phyloP scores from a whole-genome alignment of 2,888 invertebrate species.

The Frankliniella fusca region DNA sequence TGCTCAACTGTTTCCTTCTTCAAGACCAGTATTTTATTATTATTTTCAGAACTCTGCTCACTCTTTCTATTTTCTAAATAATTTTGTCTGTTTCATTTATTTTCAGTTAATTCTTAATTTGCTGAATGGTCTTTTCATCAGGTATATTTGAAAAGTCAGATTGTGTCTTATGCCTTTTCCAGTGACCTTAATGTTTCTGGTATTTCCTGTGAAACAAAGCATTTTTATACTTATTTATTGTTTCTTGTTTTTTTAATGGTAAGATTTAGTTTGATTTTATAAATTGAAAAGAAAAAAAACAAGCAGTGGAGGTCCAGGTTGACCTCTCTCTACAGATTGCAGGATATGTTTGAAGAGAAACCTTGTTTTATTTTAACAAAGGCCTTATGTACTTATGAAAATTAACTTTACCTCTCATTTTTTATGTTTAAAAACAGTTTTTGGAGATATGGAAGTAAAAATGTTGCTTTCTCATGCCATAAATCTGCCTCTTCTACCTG shows the following conservation, averaged over 20 bases:
- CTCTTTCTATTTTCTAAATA: no score
- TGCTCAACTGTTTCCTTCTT: background rate
- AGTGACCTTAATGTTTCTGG: background rate
- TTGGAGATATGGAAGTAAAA: constrained; percentile 2
- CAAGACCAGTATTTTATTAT: background rate
- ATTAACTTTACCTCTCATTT: background rate
- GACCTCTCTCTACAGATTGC: no score
- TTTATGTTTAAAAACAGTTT: background rate
- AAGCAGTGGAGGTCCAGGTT: no score
- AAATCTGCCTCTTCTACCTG: no score
- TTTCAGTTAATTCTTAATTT: background rate
- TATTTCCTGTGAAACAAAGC: background rate
- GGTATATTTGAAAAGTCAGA: background rate
- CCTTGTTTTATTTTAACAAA: background rate
- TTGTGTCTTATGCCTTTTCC: background rate
- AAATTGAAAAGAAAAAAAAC: background rate
- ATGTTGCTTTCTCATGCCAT: background rate
- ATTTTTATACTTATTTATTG: constrained; percentile 27
- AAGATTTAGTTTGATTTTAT: background rate
- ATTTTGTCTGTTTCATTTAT: no score
- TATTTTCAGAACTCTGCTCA: no score
- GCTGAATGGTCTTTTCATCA: background rate
- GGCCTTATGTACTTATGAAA: constrained; percentile 21
- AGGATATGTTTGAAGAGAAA: no score
- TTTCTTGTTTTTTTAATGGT: background rate